phyloP scores from a whole-genome alignment of 2,888 invertebrate genomes.

The Phymatocera aterrima region DNA sequence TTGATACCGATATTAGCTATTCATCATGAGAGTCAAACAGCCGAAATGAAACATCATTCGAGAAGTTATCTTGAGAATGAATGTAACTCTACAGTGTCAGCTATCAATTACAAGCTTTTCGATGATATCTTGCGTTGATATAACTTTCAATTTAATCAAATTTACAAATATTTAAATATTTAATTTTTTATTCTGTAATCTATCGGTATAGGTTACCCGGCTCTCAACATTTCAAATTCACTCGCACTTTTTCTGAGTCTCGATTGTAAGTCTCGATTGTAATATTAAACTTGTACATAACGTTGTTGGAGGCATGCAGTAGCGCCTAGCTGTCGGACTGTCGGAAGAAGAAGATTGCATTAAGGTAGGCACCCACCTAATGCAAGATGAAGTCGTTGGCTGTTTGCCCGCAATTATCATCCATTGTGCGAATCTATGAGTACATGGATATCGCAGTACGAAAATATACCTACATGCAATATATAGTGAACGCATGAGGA shows the following conservation, averaged over 20 bases:
- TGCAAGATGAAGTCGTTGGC: constrained; percentile 41
- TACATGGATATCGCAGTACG: constrained; percentile 36
- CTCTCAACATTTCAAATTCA: too few relatives aligned
- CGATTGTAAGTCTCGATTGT: not conserved
- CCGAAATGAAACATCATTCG: constrained; percentile 9
- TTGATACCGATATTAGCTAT: constrained; percentile 19
- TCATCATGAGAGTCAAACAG: not conserved
- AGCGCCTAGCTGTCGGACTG: too few relatives aligned
- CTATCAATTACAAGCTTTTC: not conserved
- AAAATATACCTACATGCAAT: constrained; percentile 3
- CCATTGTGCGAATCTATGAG: constrained; percentile 40
- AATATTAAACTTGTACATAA: not conserved
- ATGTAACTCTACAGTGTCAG: not conserved
- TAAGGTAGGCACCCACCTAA: not conserved
- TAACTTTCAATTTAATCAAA: too few relatives aligned
- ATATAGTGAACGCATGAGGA: too few relatives aligned
- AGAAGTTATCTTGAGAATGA: not conserved
- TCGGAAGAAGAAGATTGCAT: not conserved
- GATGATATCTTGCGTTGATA: not conserved
- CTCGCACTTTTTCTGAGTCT: too few relatives aligned
- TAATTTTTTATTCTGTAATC: too few relatives aligned
- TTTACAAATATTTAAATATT: too few relatives aligned
- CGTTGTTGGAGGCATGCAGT: not conserved
- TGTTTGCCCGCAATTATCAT: constrained; percentile 33
- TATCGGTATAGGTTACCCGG: too few relatives aligned